Evolutionary conservation across 2,113 vertebrate genomes (phyloP).

Genomic region (Lagopus muta): DNA sequence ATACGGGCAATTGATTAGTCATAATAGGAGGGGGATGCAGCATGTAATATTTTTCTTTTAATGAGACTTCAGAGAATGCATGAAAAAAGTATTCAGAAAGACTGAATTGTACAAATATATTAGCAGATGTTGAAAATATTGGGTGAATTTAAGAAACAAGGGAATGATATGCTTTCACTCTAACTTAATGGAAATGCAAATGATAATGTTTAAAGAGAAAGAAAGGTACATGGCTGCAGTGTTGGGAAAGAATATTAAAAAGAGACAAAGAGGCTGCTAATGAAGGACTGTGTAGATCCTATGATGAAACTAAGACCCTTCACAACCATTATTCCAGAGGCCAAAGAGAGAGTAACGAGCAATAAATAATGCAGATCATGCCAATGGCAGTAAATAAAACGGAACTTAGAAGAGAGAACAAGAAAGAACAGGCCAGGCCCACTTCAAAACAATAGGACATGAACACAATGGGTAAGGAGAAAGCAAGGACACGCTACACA

Average conservation of each 20-base stretch:
- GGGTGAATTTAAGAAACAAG: constrained; percentile 39
- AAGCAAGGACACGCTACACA: background rate
- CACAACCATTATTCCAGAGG: constrained; percentile 18
- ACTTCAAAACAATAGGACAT: constrained; percentile 31
- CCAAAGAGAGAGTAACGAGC: constrained; percentile 20
- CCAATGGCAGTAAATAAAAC: constrained; percentile 47
- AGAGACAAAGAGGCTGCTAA: constrained; percentile 51
- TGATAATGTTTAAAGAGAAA: constrained; percentile 12
- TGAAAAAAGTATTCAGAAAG: constrained; percentile 15
- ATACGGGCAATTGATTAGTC: constrained; percentile 31
- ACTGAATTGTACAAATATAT: constrained; percentile 45
- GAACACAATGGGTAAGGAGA: constrained; percentile 30
- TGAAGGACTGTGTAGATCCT: background rate
- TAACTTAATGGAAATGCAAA: constrained; percentile 50
- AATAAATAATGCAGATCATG: constrained; percentile 42
- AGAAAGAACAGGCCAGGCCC: constrained; percentile 1
- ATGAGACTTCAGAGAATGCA: constrained; percentile 39
- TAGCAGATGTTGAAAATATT: constrained; percentile 36
- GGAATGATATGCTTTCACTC: constrained; percentile 35
- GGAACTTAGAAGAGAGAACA: background rate
- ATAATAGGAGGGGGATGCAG: background rate
- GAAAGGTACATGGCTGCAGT: background rate
- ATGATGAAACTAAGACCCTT: constrained; percentile 10
- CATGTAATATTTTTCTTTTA: background rate
- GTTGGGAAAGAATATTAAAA: background rate